Percentiles rank a stretch among this genome's conserved stretches.
Evolutionary conservation across 2,797 vertebrate genomes (phyloP).

Genomic region (Malacoctenus gilli): DNA sequence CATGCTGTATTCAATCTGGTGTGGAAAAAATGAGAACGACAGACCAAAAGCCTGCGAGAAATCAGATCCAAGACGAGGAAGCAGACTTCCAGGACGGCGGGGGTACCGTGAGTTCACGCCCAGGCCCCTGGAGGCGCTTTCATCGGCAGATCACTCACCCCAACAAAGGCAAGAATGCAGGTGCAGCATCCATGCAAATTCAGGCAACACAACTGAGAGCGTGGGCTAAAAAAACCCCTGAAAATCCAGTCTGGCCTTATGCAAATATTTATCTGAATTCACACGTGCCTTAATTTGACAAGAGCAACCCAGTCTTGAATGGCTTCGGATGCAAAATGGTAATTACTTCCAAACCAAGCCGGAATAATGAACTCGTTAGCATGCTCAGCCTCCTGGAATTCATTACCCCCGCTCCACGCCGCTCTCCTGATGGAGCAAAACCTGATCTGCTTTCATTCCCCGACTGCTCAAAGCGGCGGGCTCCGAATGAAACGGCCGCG

Average conservation of each 20-base stretch:
- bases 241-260: slow-evolving; percentile 22
- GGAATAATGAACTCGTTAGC: slow-evolving; percentile 81
- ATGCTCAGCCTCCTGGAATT: slow-evolving; percentile 79
- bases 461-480: slow-evolving; percentile 19
- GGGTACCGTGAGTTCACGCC: slow-evolving; percentile 13
- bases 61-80: not conserved
- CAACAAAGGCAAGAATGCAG: not conserved
- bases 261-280: slow-evolving; percentile 77
- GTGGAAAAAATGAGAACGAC: slow-evolving; percentile 26
- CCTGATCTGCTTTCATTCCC: slow-evolving; percentile 57
- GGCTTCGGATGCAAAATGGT: slow-evolving; percentile 78
- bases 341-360: slow-evolving; percentile 75
- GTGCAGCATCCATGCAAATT: not conserved
- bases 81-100: slow-evolving; percentile 6
- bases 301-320: slow-evolving; percentile 67
- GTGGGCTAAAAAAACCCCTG: not conserved
- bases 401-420: slow-evolving; percentile 53
- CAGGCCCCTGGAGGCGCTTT: not conserved
- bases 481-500: slow-evolving; percentile 25
- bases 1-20: slow-evolving; percentile 24
- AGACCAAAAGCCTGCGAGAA: not conserved
- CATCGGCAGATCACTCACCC: slow-evolving; percentile 3
- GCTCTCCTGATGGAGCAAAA: slow-evolving; percentile 59
- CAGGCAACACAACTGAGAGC: not conserved
- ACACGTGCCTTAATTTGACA: slow-evolving; percentile 73